Conservation (phyloP, 2,113 vertebrate genomes). For the Crotalus horridus region DNA sequence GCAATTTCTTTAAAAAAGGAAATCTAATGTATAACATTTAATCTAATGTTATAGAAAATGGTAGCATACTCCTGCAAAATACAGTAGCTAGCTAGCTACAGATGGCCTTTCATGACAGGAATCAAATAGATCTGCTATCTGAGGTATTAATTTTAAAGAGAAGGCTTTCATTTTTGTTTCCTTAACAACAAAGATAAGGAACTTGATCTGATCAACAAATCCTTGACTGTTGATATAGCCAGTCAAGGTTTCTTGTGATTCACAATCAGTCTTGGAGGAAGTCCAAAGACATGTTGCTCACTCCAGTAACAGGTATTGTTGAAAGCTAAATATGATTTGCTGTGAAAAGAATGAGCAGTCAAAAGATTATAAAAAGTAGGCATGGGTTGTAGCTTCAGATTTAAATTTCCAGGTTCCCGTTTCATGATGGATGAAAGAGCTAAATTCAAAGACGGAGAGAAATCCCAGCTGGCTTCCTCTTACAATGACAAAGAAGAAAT, state of each 20-base stretch:
- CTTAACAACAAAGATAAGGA: slow-evolving; percentile 28
- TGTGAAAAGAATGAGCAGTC: fast-evolving
- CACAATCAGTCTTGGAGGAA: neutral
- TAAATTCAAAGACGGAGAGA: neutral
- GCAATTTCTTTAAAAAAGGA: fast-evolving
- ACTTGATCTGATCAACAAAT: slow-evolving; percentile 30
- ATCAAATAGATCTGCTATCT: neutral
- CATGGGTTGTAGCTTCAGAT: fast-evolving
- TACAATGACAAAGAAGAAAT: slow-evolving; percentile 43
- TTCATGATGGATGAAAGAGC: neutral
- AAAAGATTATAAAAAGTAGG: neutral
- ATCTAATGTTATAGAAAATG: neutral
- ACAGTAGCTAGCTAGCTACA: neutral
- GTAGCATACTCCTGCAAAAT: neutral
- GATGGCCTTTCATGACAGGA: neutral
- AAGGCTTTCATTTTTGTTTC: neutral
- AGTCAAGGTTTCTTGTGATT: neutral
- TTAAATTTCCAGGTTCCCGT: neutral
- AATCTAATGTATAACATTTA: neutral
- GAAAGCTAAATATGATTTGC: neutral
- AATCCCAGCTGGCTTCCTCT: slow-evolving; percentile 27
- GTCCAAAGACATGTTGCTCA: neutral
- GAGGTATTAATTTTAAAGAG: neutral
- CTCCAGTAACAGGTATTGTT: fast-evolving
- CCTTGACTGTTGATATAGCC: neutral